Base-by-base conservation (phyloP, 2,113 vertebrate genomes). In the Leucosticte australis region DNA sequence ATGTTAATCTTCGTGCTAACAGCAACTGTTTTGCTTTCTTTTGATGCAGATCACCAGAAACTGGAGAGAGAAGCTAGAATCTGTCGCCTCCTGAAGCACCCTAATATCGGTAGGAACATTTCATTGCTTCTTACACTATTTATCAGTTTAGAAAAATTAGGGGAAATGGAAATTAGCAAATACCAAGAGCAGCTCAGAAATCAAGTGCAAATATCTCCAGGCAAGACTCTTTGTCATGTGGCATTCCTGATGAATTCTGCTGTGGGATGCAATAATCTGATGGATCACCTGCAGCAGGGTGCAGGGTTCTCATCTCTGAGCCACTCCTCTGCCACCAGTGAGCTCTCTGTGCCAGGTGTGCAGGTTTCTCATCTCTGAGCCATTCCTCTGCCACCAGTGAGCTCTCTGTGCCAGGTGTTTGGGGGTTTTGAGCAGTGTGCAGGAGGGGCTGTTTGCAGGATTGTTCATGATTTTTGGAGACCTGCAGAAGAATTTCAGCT, bases 51-150 rank as follows among this genome's bases (percentile, higher is more conserved):
- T 98, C 99, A 99, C 94, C 99, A 99, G 98, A 99, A 99, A 97
- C 89, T 99, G 97, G 99, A 99, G 98, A 98, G 99, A 87, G 99
- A 99, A 98, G 99, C 99, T 92, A 98, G 99, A 95, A 99, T 99
- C 96, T 99, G 99, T 96, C 99, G 99, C 70, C 98, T 99, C 91
- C 97, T 99, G 94, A 99, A 99, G 96, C 99, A 99, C 63, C 96
- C 98, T 83, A 99, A 99, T 97, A 99, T 99, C 7, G 99, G 99
- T 99, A 97, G 97, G 98, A 92, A 84, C 46, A 85, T 82, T 64
- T 88, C 39, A 22, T 85, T 35, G 53, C 53, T 95, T 94, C 13
- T 4, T 30, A 18, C 5, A 5, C 16, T 84, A 22, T n/a, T 46
- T 39, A 44, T 1, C 37, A 28, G 24, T 33, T 59, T 44, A 60